Percentiles rank a stretch among this genome's conserved stretches.
Evolutionary conservation across 2,797 vertebrate species (phyloP).

Genomic region (Hapalemur alaotrensis): DNA sequence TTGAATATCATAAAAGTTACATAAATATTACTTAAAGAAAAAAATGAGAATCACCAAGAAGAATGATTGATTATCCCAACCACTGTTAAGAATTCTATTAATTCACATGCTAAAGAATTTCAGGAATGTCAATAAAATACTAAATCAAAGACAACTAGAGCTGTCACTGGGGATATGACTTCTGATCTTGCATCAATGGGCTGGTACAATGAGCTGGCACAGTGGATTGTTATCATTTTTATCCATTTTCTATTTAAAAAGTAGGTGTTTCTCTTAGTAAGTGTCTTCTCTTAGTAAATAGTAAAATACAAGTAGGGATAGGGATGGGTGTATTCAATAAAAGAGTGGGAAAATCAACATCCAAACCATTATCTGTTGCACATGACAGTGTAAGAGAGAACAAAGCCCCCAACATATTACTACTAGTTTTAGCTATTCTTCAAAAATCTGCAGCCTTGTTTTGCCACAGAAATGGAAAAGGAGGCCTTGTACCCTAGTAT

Average conservation of each 20-base stretch:
- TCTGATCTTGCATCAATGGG: neutral
- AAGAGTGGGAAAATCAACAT: neutral
- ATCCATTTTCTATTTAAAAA: neutral
- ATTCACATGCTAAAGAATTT: neutral
- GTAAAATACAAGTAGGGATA: neutral
- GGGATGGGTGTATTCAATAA: neutral
- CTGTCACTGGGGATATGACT: neutral
- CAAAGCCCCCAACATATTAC: neutral
- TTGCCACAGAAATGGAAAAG: constrained; percentile 20
- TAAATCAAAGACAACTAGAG: neutral
- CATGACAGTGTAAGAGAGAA: neutral
- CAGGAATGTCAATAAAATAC: constrained; percentile 9
- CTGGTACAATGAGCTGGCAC: neutral
- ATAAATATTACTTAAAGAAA: constrained; percentile 30
- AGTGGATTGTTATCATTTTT: neutral
- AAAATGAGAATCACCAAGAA: constrained; percentile 26
- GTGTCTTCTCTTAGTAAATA: neutral
- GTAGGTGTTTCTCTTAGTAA: neutral
- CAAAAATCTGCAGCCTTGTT: neutral
- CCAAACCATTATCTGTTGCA: neutral
- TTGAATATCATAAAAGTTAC: neutral
- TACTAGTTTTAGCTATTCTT: neutral
- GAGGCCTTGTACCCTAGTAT: neutral
- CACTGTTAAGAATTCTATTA: neutral
- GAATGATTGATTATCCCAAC: neutral